These are phyloP conservation scores for Argynnis bischoffii DNA, from an alignment of 2,888 invertebrate species.

Conservation along the genomic window DNA sequence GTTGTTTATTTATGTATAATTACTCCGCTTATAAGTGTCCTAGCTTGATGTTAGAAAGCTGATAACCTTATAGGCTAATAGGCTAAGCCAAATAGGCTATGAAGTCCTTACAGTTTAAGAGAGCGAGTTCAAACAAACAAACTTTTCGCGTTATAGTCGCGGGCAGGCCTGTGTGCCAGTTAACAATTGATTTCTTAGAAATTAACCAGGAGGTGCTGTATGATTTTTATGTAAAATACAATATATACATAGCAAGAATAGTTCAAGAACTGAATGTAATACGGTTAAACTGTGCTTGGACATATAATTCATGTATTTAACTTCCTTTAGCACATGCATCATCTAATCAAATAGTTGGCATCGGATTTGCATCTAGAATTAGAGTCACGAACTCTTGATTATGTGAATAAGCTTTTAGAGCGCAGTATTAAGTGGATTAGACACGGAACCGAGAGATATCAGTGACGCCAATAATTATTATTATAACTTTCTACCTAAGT, in stretches of 20 bases:
- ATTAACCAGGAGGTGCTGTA: too few relatives aligned
- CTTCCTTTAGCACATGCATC: constrained; percentile 41
- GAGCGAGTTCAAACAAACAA: too few relatives aligned
- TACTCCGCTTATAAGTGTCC: too few relatives aligned
- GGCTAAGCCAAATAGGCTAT: too few relatives aligned
- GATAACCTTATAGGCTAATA: too few relatives aligned
- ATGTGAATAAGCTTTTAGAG: constrained; percentile 71
- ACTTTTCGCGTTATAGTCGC: too few relatives aligned
- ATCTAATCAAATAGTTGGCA: constrained; percentile 69
- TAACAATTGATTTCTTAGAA: too few relatives aligned
- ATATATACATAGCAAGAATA: background rate
- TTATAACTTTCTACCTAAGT: constrained; percentile 27
- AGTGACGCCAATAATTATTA: constrained; percentile 19
- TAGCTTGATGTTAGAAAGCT: too few relatives aligned
- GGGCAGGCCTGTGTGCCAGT: too few relatives aligned
- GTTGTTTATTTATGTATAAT: too few relatives aligned
- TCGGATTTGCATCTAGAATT: constrained; percentile 71
- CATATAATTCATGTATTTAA: constrained; percentile 13
- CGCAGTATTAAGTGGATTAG: constrained; percentile 66
- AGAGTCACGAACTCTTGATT: constrained; percentile 69
- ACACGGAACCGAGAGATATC: constrained; percentile 22
- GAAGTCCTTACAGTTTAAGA: background rate
- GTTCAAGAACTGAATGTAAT: background rate
- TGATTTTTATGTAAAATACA: too few relatives aligned
- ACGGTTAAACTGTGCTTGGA: background rate